phyloP scores from a whole-genome alignment of 2,888 invertebrate genomes.

The Aspidiotus rigidus region DNA sequence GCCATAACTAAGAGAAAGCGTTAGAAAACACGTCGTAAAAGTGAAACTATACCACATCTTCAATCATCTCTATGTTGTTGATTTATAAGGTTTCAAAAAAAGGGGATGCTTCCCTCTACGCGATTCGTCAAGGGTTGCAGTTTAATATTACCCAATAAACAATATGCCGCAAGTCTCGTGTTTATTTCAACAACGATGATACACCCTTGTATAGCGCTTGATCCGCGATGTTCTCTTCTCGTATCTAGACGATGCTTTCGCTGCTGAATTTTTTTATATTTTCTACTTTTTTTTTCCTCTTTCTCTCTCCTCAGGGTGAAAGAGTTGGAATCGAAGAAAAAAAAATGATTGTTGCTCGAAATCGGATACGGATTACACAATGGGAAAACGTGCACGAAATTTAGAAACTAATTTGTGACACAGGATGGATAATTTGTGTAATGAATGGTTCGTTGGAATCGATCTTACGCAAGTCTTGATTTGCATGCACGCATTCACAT shows the following conservation, averaged over 20 bases:
- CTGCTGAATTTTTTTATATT: neutral
- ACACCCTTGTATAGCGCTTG: constrained; percentile 14
- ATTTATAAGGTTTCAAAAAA: constrained; percentile 31
- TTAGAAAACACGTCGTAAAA: neutral
- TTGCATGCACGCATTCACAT: too few species aligned
- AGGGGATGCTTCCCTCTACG: constrained; percentile 18
- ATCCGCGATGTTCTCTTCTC: constrained; percentile 1
- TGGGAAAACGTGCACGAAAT: too few species aligned
- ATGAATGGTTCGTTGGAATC: too few species aligned
- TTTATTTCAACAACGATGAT: constrained; percentile 25
- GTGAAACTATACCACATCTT: constrained; percentile 20
- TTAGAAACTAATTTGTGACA: too few species aligned
- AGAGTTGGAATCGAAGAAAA: too few species aligned
- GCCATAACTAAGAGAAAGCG: too few species aligned
- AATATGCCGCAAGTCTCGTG: constrained; percentile 33
- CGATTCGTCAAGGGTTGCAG: constrained; percentile 28
- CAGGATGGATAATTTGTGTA: too few species aligned
- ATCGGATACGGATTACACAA: too few species aligned
- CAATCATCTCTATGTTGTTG: constrained; percentile 27
- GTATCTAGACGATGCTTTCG: neutral
- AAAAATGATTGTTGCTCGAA: too few species aligned
- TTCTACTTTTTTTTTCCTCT: neutral
- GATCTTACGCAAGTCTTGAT: too few species aligned
- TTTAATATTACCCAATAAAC: constrained; percentile 34
- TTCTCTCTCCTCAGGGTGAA: neutral